Evolutionary conservation across 1,140 invertebrate genomes (phyloP), one percentile per base, ranked within the genome.

Genomic region (Eurosta solidaginis): DNA sequence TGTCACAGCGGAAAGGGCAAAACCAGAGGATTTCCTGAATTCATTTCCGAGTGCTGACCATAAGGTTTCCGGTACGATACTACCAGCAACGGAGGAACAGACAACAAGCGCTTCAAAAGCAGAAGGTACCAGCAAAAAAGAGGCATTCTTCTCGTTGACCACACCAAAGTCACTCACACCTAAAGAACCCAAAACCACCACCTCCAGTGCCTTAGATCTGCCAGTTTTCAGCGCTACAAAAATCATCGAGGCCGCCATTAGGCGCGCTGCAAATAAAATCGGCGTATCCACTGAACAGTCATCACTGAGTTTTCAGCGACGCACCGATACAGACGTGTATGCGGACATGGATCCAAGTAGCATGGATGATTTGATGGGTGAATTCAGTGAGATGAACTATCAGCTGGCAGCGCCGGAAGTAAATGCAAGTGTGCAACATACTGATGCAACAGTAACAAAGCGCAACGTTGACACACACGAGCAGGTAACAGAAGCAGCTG

Each of bases 171-270:
- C 85, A 0, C 79, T 47, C 3, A 74, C 50, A 45, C 83, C 79
- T 1, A 74, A 78, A 5, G 78, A 74, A 6, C 80, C 79, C 20
- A 44, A 80, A 29, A 78, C 80, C 17, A 83, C 82, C n/a, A 86
- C 85, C 0, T 83, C 83, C 33, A 86, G 83, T 73, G 81, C 81
- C 27, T 75, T 83, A 27, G 82, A 86, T 78, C 80, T 86, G 75
- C 85, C 85, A 3, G 76, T 86, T 14, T 86, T 85, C 36, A 86
- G 85, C 76, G 85, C 85, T 47, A 86, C 85, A 10, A 86, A 86
- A 74, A 86, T 86, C 20, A 86, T 86, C 1, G 85, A 86, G 52
- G 85, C 85, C 2, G 85, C 85, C 63, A 86, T 86, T 2, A 86
- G 86, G 54, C 79, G 83, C 17, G 85, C 85, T 2, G 85, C 85